Conservation (phyloP, 2,888 invertebrate species). For the Polydrusus pterygomalis region DNA sequence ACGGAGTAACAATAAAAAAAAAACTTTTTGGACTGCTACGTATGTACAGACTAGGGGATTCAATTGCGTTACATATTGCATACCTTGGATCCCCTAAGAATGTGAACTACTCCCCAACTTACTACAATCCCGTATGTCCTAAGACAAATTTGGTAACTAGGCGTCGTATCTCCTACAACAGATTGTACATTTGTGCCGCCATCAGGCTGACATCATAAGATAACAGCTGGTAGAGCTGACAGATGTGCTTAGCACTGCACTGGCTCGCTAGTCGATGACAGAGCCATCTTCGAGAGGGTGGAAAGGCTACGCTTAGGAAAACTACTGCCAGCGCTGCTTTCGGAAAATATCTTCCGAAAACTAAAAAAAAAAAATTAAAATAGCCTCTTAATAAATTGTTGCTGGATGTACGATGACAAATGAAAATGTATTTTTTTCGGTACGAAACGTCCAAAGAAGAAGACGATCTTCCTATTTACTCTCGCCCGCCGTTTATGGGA, state of each 20-base stretch:
- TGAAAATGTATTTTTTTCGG: no score
- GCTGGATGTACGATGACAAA: neutral
- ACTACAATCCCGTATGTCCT: neutral
- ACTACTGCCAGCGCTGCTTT: conserved; percentile 82
- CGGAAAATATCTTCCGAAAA: conserved; percentile 93
- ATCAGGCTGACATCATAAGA: conserved; percentile 34
- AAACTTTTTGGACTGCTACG: no score
- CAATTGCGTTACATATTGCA: no score
- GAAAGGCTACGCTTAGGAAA: conserved; percentile 89
- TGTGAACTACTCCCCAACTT: no score
- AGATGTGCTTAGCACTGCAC: conserved; percentile 65
- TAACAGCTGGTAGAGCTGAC: conserved; percentile 23
- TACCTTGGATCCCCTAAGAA: no score
- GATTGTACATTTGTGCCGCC: conserved; percentile 21
- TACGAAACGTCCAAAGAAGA: no score
- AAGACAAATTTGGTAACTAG: neutral
- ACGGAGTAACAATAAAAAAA: no score
- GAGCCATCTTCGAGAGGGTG: conserved; percentile 85
- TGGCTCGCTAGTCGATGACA: conserved; percentile 70
- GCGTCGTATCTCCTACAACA: neutral
- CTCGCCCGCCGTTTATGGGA: no score
- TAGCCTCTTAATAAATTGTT: neutral
- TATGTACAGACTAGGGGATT: no score
- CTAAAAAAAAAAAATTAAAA: conserved; percentile 71
- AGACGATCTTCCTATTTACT: no score